phyloP scores from a whole-genome alignment of 2,888 invertebrate species.

The Ophioninae sp. region DNA sequence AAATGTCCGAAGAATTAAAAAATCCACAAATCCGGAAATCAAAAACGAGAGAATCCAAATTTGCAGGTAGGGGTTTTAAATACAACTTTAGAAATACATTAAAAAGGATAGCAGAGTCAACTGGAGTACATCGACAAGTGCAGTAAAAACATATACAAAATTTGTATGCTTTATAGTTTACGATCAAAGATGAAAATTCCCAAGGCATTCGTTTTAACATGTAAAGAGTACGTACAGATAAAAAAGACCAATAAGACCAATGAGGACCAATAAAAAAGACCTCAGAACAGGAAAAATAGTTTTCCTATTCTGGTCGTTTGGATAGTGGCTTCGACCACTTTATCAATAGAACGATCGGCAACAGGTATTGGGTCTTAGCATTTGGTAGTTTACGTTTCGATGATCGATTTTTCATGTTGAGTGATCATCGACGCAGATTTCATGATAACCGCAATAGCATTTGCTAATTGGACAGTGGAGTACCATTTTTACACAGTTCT shows the following conservation, averaged over 20 bases:
- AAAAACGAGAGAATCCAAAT: no score
- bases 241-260: neutral
- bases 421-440: neutral
- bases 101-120: neutral
- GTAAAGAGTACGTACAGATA: neutral
- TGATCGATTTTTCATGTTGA: neutral
- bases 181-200: neutral
- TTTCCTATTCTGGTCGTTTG: neutral
- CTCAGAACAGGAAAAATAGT: no score
- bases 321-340: neutral
- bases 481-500: neutral
- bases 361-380: no score
- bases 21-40: neutral
- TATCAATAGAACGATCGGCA: no score
- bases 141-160: neutral
- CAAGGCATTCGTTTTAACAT: neutral
- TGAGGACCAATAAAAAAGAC: neutral
- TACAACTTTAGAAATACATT: no score
- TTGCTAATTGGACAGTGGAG: neutral
- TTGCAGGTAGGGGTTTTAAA: no score
- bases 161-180: neutral
- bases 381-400: neutral
- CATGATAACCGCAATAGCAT: neutral
- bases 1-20: neutral
- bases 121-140: neutral